These are phyloP conservation scores for Bradypodion ventrale DNA, from an alignment of 2,797 vertebrate species.

Conservation along the genomic window DNA sequence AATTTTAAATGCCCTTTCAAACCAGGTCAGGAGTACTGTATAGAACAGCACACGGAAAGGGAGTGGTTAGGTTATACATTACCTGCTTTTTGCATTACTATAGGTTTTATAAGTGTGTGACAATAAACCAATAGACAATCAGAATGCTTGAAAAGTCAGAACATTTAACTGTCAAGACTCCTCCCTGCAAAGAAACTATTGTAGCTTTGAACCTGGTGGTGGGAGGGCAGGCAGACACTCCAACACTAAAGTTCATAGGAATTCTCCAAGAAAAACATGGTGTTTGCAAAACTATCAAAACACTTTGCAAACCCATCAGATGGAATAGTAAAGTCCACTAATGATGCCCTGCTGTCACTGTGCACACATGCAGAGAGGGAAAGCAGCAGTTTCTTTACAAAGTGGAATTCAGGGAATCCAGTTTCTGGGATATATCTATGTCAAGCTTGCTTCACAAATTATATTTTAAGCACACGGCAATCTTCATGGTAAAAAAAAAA, in stretches of 20 bases:
- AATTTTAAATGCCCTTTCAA: not conserved
- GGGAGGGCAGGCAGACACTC: no score
- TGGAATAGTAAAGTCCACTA: not conserved
- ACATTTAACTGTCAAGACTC: slow-evolving; percentile 13
- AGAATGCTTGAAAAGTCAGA: not conserved
- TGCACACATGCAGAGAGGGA: not conserved
- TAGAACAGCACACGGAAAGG: not conserved
- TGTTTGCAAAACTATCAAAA: not conserved
- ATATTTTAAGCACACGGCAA: not conserved
- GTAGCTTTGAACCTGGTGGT: slow-evolving; percentile 2
- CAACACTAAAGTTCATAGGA: not conserved
- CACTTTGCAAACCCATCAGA: not conserved
- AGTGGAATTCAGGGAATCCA: not conserved
- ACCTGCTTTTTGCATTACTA: not conserved
- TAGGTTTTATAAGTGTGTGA: not conserved
- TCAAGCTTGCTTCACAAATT: not conserved
- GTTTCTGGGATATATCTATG: not conserved
- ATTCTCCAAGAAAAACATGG: not conserved
- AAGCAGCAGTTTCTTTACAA: not conserved
- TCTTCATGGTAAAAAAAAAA: not conserved
- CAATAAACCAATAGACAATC: not conserved
- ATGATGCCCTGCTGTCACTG: not conserved
- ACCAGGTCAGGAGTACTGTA: not conserved
- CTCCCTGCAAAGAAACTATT: not conserved
- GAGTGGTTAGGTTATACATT: not conserved